phyloP scores from a whole-genome alignment of 2,888 invertebrate genomes.

The Nezara viridula region DNA sequence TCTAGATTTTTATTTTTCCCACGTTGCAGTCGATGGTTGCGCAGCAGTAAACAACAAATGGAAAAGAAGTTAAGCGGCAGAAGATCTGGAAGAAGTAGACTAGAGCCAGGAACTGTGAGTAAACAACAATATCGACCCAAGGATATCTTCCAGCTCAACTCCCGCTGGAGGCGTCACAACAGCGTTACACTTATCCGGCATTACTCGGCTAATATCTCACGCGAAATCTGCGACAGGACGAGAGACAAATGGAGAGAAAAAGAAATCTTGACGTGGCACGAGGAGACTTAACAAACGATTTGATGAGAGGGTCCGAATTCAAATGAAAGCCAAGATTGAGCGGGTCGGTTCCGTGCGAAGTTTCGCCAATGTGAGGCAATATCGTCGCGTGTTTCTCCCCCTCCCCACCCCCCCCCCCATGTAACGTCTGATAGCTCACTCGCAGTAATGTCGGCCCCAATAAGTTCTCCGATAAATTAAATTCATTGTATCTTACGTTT shows the following conservation, averaged over 20 bases:
- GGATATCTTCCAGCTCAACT: neutral
- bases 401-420: neutral
- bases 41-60: neutral
- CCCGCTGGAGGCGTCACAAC: constrained; percentile 1
- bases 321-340: constrained; percentile 2
- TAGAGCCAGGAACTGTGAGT: neutral
- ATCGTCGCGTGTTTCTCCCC: neutral
- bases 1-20: neutral
- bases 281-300: constrained; percentile 13
- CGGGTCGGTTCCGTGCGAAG: neutral
- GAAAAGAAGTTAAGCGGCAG: neutral
- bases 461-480: neutral
- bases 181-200: neutral
- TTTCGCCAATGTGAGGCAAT: constrained; percentile 5
- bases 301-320: constrained; percentile 33
- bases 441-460: neutral
- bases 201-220: neutral
- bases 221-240: neutral
- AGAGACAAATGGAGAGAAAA: neutral
- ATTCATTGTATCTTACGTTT: neutral
- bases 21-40: neutral
- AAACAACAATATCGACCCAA: constrained; percentile 15
- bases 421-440: neutral
- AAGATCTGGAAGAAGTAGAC: neutral
- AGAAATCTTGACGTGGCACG: constrained; percentile 23